A percentile compares a stretch with the other conserved stretches of the same genome.
These are phyloP conservation scores for Seira sanloemensis DNA, from an alignment of 2,888 invertebrate species.

Conservation along the genomic window DNA sequence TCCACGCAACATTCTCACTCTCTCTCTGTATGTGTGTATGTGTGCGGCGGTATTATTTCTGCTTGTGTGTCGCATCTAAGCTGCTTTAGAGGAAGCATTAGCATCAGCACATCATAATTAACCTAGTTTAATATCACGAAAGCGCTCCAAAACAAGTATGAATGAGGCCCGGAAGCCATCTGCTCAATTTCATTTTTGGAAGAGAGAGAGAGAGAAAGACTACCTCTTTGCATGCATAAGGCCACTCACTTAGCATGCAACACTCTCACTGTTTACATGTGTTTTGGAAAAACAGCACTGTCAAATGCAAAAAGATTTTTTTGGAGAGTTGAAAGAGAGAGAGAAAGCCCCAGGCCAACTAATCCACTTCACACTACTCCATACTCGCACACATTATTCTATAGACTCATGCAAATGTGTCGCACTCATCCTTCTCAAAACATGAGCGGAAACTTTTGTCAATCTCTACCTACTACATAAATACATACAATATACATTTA, in stretches of 20 bases:
- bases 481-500: too few species aligned
- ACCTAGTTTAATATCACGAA: slow-evolving; percentile 9
- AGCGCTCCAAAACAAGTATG: background rate
- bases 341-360: background rate
- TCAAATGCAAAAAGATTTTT: background rate
- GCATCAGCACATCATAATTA: slow-evolving; percentile 10
- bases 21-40: too few species aligned
- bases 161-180: slow-evolving; percentile 6
- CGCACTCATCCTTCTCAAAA: too few species aligned
- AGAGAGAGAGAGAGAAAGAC: background rate
- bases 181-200: background rate
- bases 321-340: too few species aligned
- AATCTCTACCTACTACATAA: too few species aligned
- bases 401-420: too few species aligned
- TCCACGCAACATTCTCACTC: background rate
- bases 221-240: background rate
- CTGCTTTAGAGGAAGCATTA: slow-evolving; percentile 13
- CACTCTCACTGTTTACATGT: background rate
- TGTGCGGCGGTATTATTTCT: too few species aligned
- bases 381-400: too few species aligned
- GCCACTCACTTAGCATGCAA: background rate
- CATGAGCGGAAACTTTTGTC: too few species aligned
- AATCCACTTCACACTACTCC: slow-evolving; percentile 9
- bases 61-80: too few species aligned
- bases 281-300: background rate